Conservation (phyloP, 2,113 vertebrate genomes). For the Pimephales promelas region DNA sequence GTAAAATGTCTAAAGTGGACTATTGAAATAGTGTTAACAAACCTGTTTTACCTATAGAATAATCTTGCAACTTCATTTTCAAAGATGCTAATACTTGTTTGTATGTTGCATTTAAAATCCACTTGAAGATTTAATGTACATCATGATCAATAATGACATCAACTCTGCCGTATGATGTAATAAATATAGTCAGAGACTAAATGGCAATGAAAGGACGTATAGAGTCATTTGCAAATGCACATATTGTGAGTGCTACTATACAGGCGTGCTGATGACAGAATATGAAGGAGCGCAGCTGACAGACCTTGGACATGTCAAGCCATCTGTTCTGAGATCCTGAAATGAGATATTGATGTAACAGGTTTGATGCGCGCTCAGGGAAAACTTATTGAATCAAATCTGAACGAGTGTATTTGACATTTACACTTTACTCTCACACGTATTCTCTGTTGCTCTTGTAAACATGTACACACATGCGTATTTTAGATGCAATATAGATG, state of each 20-base stretch:
- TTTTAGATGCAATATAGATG: slow-evolving; percentile 28
- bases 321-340: slow-evolving; percentile 80
- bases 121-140: neutral
- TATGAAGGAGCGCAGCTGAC: slow-evolving; percentile 32
- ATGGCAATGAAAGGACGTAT: slow-evolving; percentile 3
- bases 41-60: no score
- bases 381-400: slow-evolving; percentile 10
- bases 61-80: no score
- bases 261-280: slow-evolving; percentile 9
- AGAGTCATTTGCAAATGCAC: neutral
- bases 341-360: slow-evolving; percentile 80
- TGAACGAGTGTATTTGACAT: neutral
- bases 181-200: neutral
- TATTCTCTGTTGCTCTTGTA: neutral
- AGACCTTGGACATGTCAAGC: slow-evolving; percentile 81
- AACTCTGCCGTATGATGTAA: neutral
- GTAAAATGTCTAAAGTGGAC: no score
- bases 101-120: no score
- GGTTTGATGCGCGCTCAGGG: slow-evolving; percentile 68
- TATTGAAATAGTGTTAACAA: no score
- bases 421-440: neutral
- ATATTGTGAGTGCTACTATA: slow-evolving; percentile 11
- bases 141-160: neutral
- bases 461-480: neutral
- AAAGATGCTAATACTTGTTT: no score